These are phyloP conservation scores for Catonia carolina DNA, from an alignment of 2,888 invertebrate genomes.

Conservation along the genomic window DNA sequence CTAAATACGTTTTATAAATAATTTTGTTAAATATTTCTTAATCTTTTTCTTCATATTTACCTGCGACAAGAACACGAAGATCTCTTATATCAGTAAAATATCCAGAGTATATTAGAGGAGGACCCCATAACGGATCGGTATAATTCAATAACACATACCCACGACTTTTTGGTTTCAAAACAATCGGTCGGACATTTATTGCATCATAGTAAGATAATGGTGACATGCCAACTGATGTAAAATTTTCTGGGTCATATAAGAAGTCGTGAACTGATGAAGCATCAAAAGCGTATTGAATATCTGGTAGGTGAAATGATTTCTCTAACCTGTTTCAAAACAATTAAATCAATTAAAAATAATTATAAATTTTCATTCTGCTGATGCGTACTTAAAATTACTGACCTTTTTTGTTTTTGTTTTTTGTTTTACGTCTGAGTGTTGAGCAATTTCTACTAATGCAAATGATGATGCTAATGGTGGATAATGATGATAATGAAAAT, in stretches of 20 bases:
- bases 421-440: too few species aligned
- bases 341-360: too few species aligned
- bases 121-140: slow-evolving; percentile 62
- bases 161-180: slow-evolving; percentile 57
- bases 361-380: too few species aligned
- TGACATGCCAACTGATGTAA: slow-evolving; percentile 45
- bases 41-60: too few species aligned
- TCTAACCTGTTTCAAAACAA: slow-evolving; percentile 26
- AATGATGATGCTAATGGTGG: too few species aligned
- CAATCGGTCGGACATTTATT: slow-evolving; percentile 51
- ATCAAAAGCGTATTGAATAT: slow-evolving; percentile 61
- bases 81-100: slow-evolving; percentile 51
- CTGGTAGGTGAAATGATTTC: slow-evolving; percentile 45
- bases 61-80: slow-evolving; percentile 42
- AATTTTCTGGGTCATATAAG: slow-evolving; percentile 51
- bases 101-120: slow-evolving; percentile 65
- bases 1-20: too few species aligned
- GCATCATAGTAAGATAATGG: slow-evolving; percentile 54
- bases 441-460: too few species aligned
- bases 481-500: too few species aligned
- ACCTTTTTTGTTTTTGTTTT: too few species aligned
- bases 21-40: too few species aligned
- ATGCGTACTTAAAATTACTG: too few species aligned
- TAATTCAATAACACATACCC: slow-evolving; percentile 56
- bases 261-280: slow-evolving; percentile 52